These are phyloP conservation scores for Drosophila aff. DNA, from an alignment of 1,140 invertebrate species.

Conservation along the genomic window DNA sequence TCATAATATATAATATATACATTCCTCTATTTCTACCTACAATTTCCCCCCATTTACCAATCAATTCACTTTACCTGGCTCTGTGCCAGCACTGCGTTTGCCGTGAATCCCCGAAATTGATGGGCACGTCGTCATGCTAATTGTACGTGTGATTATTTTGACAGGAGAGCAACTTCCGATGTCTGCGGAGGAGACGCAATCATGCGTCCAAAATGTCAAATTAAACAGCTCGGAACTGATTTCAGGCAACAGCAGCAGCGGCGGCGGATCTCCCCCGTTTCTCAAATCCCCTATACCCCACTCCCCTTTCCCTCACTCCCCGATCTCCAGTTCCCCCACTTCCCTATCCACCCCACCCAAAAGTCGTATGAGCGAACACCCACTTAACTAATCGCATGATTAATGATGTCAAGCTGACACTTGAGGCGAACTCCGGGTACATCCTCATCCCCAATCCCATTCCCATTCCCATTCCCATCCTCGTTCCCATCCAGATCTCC, in stretches of 20 bases:
- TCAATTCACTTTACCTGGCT: conserved; percentile 35
- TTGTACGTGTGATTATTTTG: conserved; percentile 84
- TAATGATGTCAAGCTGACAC: conserved; percentile 83
- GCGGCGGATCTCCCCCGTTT: background rate
- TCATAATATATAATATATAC: background rate
- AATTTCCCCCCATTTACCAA: background rate
- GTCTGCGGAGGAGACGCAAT: conserved; percentile 65
- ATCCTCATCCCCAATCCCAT: conserved; percentile 1
- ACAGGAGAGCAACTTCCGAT: conserved; percentile 54
- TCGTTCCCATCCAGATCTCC: conserved; percentile 13
- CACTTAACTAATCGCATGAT: conserved; percentile 85
- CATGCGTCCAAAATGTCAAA: conserved; percentile 83
- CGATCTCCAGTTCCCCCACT: background rate
- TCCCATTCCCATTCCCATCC: background rate
- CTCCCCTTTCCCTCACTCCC: background rate
- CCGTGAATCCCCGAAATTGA: conserved; percentile 56
- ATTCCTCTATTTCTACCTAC: background rate
- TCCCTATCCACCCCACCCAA: background rate
- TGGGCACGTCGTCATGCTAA: conserved; percentile 80
- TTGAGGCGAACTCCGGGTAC: conserved; percentile 54
- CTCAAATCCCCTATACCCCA: background rate
- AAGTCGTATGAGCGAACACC: conserved; percentile 64
- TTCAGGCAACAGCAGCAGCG: conserved; percentile 43
- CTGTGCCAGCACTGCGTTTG: conserved; percentile 1
- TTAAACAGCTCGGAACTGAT: conserved; percentile 84